These are phyloP conservation scores for Argentina silus DNA, from an alignment of 2,797 vertebrate species.

Conservation along the genomic window DNA sequence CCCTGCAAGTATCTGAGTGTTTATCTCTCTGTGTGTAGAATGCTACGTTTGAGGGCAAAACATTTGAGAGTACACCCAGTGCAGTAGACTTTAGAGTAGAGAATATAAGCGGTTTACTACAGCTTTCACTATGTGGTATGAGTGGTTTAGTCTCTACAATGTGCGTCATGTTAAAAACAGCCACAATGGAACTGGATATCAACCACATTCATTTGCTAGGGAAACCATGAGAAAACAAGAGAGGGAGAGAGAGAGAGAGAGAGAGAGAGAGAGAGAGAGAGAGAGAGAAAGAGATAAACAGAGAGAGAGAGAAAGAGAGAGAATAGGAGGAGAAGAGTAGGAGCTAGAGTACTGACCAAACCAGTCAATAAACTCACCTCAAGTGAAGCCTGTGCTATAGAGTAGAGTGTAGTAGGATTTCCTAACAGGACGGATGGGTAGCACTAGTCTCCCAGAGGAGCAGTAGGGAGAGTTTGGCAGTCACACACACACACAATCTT, in stretches of 20 bases:
- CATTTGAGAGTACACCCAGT: no score
- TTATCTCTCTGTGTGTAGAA: no score
- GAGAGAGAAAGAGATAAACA: neutral
- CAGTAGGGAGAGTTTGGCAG: conserved; percentile 39
- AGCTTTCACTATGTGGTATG: no score
- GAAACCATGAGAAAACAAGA: neutral
- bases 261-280: conserved; percentile 5
- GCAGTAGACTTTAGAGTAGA: no score
- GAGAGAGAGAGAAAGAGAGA: neutral
- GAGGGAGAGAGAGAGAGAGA: conserved; percentile 1
- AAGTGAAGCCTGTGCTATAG: neutral
- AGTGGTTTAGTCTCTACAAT: no score
- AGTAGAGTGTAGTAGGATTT: neutral
- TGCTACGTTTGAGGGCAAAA: no score
- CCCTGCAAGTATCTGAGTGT: no score
- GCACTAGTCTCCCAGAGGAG: conserved; percentile 35
- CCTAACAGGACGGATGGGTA: neutral
- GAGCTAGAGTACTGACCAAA: neutral
- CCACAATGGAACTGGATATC: neutral
- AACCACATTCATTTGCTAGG: neutral
- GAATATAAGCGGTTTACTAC: no score
- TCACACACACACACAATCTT: conserved; percentile 43
- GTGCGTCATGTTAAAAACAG: neutral
- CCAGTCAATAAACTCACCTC: neutral
- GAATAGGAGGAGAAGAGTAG: neutral